Percentiles rank a stretch among this genome's conserved stretches.
phyloP scores from a whole-genome alignment of 2,797 vertebrate genomes.

The Thamnophis elegans region DNA sequence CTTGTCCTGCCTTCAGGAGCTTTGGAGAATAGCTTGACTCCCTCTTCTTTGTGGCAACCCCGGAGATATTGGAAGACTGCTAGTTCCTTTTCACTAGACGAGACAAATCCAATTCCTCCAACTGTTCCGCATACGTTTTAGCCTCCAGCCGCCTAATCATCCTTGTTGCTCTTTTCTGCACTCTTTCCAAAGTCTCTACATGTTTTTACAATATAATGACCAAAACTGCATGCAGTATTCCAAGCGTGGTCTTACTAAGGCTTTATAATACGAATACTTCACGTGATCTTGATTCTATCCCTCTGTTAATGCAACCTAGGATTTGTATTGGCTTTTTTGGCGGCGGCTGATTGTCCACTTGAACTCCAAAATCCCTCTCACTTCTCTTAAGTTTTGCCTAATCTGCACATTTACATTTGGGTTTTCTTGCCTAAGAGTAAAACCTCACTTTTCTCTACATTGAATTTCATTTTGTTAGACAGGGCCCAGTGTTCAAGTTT shows the following conservation, averaged over 20 bases:
- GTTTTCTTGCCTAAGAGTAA: not conserved
- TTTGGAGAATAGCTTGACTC: not conserved
- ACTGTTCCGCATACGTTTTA: not conserved
- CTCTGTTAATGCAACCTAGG: not conserved
- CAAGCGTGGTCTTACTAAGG: not conserved
- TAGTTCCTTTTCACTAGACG: not conserved
- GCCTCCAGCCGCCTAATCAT: not conserved
- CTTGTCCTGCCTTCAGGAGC: not conserved
- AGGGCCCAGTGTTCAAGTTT: not conserved
- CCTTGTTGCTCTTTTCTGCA: not conserved
- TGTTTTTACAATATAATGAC: not conserved
- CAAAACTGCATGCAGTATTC: not conserved
- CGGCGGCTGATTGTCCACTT: not conserved
- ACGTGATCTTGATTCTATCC: not conserved
- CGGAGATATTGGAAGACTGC: not conserved
- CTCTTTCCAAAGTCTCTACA: not conserved
- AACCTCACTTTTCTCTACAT: not conserved
- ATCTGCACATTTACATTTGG: not conserved
- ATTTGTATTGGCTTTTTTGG: not conserved
- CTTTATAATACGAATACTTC: not conserved
- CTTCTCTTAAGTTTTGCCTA: not conserved
- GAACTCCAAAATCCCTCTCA: not conserved
- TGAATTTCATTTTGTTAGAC: not conserved
- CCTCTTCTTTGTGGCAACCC: not conserved
- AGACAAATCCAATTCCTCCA: not conserved